Evolutionary conservation across 2,797 vertebrate genomes (phyloP), one percentile per base, ranked within the genome.

Genomic region (Silurus lanzhouensis): DNA sequence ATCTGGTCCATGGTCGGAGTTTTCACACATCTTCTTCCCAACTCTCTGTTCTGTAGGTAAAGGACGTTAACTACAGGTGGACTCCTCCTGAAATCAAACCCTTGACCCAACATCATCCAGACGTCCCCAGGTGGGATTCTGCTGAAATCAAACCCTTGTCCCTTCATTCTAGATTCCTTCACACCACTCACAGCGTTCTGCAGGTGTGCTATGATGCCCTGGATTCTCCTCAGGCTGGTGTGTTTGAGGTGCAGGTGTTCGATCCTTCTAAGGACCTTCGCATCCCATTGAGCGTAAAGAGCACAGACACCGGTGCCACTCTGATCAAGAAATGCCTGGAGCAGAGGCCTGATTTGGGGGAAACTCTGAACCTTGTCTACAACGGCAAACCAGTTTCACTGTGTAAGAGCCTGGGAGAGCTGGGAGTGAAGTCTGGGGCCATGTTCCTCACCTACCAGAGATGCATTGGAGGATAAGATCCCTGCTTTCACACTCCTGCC

Each of bases 361-460:
- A 1, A 13, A 57, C 5, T 6, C 48, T 86, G 70, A 14, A 83
- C 55, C 87, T 91, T 0, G 52, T 12, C 71, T 86, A 12, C 60
- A 90, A 91, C 4, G 90, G 91, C 0, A 90, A 89, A 79, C 82
- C 81, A 0, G 85, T 89, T 20, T 0, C 3, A n/a, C 48, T 0
- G 0, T 0, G 57, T 6, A 85, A 84, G 66, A 86, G 13, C 0
- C 78, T 91, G 83, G 9, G 7, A 1, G 75, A 87, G 2, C 90
- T 91, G 8, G 52, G 88, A 0, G 81, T 91, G 77, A 88, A 85
- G 44, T 14, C 70, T 1, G 81, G 85, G 22, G 84, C 81, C 14
- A 84, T 12, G 0, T 88, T 91, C 79, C 9, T 91, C 68, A 89
- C 82, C 52, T 91, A 19, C 60, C 88, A 89, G 52, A 89, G 7